Percentiles rank a stretch among this genome's conserved stretches.
These are phyloP conservation scores for Natator depressus DNA, from an alignment of 2,113 vertebrate genomes.

Conservation along the genomic window DNA sequence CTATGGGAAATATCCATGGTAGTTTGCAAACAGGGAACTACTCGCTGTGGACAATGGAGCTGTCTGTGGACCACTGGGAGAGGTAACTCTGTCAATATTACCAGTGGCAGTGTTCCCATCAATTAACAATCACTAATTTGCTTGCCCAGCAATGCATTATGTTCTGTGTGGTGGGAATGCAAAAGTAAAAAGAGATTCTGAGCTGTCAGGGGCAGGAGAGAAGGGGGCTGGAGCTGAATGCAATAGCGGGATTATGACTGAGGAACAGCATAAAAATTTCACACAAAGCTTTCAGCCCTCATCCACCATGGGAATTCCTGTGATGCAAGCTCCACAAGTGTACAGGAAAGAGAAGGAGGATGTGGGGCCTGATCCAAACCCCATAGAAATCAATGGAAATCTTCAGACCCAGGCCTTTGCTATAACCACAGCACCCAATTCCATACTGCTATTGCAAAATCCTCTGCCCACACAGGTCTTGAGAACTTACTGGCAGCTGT, in stretches of 20 bases:
- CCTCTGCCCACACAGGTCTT: not conserved
- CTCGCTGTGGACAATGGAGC: not conserved
- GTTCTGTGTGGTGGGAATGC: not conserved
- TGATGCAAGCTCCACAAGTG: not conserved
- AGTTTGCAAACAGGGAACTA: not conserved
- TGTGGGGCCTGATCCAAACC: not conserved
- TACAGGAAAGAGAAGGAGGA: not conserved
- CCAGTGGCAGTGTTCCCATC: not conserved
- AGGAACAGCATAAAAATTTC: not conserved
- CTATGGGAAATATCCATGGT: not conserved
- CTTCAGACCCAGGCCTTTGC: not conserved
- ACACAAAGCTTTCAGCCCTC: not conserved
- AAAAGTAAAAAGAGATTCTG: not conserved
- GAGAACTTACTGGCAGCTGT: constrained; percentile 38
- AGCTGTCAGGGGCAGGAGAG: not conserved
- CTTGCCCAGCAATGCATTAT: accelerated
- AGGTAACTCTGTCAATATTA: not conserved
- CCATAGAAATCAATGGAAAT: accelerated
- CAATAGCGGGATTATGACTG: not conserved
- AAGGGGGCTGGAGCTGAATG: not conserved
- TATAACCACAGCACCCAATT: not conserved
- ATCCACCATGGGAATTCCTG: not conserved
- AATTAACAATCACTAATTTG: not conserved
- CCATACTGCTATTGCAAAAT: constrained; percentile 9
- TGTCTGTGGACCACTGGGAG: not conserved